Percentiles rank a stretch among this genome's conserved stretches.
Conservation (phyloP, 2,888 invertebrate species). For the Papilio protenor region DNA sequence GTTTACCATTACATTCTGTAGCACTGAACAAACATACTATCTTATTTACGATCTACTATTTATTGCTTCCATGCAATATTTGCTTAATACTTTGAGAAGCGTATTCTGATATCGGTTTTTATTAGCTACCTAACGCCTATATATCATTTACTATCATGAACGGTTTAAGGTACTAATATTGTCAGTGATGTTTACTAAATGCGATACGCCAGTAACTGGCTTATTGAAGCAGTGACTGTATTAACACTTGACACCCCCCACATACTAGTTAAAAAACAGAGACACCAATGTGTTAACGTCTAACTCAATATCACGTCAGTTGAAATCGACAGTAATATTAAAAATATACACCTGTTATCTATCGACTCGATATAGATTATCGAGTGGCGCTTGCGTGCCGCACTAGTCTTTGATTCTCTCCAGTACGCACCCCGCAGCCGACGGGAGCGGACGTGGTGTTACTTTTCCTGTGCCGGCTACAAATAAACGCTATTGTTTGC, state of each 20-base stretch:
- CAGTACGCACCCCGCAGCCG: slow-evolving; percentile 71
- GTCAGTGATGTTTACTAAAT: slow-evolving; percentile 1
- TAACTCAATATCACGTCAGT: not conserved
- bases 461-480: slow-evolving; percentile 60
- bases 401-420: slow-evolving; percentile 69
- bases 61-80: not conserved
- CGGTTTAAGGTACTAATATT: not conserved
- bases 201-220: not conserved
- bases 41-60: not conserved
- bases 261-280: not conserved
- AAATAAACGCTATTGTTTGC: slow-evolving; percentile 61
- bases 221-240: too few relatives aligned
- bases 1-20: not conserved
- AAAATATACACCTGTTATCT: slow-evolving; percentile 51
- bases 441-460: slow-evolving; percentile 60
- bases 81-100: slow-evolving; percentile 37
- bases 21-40: not conserved
- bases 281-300: not conserved
- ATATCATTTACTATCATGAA: not conserved
- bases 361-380: slow-evolving; percentile 67
- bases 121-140: not conserved
- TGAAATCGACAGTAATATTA: slow-evolving; percentile 23
- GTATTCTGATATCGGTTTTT: slow-evolving; percentile 28
- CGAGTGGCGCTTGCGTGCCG: slow-evolving; percentile 65
- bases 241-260: not conserved